Evolutionary conservation across 2,888 invertebrate species (phyloP).

Genomic region (Agrotis segetum): DNA sequence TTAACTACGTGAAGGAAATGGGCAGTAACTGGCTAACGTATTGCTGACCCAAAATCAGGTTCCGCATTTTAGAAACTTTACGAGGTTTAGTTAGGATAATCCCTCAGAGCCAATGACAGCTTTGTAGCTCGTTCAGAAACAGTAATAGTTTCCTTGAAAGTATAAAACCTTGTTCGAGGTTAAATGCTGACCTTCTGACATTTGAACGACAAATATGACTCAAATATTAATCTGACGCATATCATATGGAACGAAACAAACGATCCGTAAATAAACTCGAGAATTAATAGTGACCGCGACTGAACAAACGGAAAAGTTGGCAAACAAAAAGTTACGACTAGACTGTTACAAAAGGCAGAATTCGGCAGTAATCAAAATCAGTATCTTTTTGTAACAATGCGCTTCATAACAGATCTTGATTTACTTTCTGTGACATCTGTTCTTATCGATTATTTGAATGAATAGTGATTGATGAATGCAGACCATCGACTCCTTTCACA

Average conservation of each 20-base stretch:
- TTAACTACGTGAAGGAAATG: slow-evolving; percentile 41
- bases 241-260: slow-evolving; percentile 35
- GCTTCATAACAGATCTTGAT: slow-evolving; percentile 1
- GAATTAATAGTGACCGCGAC: slow-evolving; percentile 11
- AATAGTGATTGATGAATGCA: slow-evolving; percentile 13
- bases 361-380: slow-evolving; percentile 45
- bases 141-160: neutral
- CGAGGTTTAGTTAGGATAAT: neutral
- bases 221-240: slow-evolving; percentile 19
- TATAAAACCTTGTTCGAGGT: slow-evolving; percentile 1
- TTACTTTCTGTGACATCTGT: slow-evolving; percentile 12
- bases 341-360: slow-evolving; percentile 50
- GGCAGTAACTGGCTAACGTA: slow-evolving; percentile 36
- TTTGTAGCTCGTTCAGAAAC: slow-evolving; percentile 9
- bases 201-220: slow-evolving; percentile 24
- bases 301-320: slow-evolving; percentile 24
- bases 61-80: slow-evolving; percentile 16
- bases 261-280: slow-evolving; percentile 27
- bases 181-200: slow-evolving; percentile 18
- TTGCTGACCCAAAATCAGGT: slow-evolving; percentile 34
- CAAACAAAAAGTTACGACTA: slow-evolving; percentile 48
- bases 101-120: neutral
- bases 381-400: slow-evolving; percentile 6
- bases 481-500: slow-evolving; percentile 30
- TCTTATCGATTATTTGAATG: slow-evolving; percentile 1